Base-by-base conservation (phyloP, 2,888 invertebrate genomes). In the Chydorus sphaericus region DNA sequence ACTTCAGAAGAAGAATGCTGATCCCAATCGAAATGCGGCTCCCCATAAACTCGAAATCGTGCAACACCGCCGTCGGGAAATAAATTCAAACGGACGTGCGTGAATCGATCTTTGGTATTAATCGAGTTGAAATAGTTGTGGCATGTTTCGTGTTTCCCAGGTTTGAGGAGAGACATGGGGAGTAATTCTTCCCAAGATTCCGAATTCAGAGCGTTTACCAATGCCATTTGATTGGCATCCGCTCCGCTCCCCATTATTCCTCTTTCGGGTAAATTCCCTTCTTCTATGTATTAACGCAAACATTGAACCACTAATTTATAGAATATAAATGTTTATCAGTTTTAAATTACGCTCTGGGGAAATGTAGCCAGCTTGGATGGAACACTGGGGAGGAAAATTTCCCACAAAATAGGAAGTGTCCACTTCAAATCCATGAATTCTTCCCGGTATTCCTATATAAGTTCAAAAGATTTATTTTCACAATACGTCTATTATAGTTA, bases 31-130 rank as follows among this genome's bases (percentile, higher is more conserved):
- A 55, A 48, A 48, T 65, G 68, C 0, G 76, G 75, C 60, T 75
- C 71, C 0, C 80, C 80, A 59, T 71, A 80, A 1, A 79, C 75
- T 36, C 77, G 67, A 0, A 81, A 67, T 38, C 80, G 70, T 0
- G 80, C 79, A 4, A 80, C 75, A 2, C 80, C 80, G 16, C 80
- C 80, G 61, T 80, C 80, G 1, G 81, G 81, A 63, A 70, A 79
- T 14, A 80, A 75, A 62, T 80, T 80, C 5, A 80, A 67, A 4
- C 80, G 70, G 5, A 80, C 67, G 61, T 80, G 78, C 1, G 78
- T 79, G 70, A 73, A 79, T 48, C 73, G 72, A 55, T 71, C 73
- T 0, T 73, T 62, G 1, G 76, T 71, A 71, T 73, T 71, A 28
- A 11, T 10, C 18, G 56, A 37, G 3, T 49, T 31, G 62, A 78